Base-by-base conservation (phyloP, 2,113 vertebrate genomes). In the Oreochromis niloticus region DNA sequence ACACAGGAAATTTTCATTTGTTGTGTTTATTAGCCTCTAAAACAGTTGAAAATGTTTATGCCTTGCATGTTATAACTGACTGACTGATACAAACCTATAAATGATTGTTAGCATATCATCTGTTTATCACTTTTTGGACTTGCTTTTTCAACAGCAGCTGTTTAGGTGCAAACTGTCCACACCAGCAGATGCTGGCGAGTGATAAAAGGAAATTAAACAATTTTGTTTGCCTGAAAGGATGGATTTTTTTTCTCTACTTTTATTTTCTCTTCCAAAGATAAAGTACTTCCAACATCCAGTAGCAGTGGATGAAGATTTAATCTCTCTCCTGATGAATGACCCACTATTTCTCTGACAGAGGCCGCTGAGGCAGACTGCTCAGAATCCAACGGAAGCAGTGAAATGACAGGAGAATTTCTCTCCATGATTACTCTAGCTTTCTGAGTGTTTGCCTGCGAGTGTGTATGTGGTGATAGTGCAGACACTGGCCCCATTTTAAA, bases 271-370 rank as follows among this genome's bases (percentile, higher is more conserved):
- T 30, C 22, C 57, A 66, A 81, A 89, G 91, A 93, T 87, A 57
- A 92, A 94, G 81, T 32, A 71, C 88, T 87, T 89, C 84, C 68
- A 81, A n/a, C 86, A 90, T 80, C 82, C 88, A 91, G 83, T 12
- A 82, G 84, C 83, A 85, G 88, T 46, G 80, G 93, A 88, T 90
- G 88, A 91, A 90, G 93, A 95, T 94, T 46, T 94, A 94, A 94
- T 95, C 93, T 94, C 80, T 52, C 87, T 85, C 36, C 61, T 92
- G 94, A 95, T 92, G 52, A 93, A 95, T 90, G 90, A 93, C 68
- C 85, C 82, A 80, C 83, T 86, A 27, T 81, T 86, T 78, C 39
- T 61, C 88, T 90, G 90, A 90, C 89, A 87, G 84, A 48, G 54
- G 81, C 80, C 7, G 66, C 87, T 57, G 91, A 89, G 82, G 78